Evolutionary conservation across 2,113 vertebrate species (phyloP).

Genomic region (Petromus typicus): DNA sequence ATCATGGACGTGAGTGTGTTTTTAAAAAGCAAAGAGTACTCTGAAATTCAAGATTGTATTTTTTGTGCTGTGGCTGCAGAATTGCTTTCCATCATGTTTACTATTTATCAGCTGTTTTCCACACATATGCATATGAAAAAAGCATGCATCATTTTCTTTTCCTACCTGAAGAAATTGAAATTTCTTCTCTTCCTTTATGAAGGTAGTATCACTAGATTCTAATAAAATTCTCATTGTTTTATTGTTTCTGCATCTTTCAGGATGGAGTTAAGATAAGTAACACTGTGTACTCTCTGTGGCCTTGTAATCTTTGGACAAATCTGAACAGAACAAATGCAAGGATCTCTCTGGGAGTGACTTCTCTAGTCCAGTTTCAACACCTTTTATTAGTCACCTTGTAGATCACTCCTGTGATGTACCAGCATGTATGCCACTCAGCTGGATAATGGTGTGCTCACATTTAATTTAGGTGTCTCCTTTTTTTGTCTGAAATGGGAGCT

Average conservation of each 20-base stretch:
- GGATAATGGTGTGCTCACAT: neutral
- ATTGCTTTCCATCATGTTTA: neutral
- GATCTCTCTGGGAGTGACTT: slow-evolving; percentile 36
- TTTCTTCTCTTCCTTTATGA: slow-evolving; percentile 20
- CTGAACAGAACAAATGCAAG: slow-evolving; percentile 60
- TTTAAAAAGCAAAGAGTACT: slow-evolving; percentile 58
- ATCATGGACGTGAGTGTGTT: slow-evolving; percentile 49
- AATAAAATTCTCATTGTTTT: slow-evolving; percentile 39
- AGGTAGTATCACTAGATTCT: slow-evolving; percentile 41
- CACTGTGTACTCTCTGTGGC: slow-evolving; percentile 21
- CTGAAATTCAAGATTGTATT: neutral
- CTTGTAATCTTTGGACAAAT: slow-evolving; percentile 56
- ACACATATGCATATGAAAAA: neutral
- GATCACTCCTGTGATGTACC: slow-evolving; percentile 32
- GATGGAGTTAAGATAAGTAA: slow-evolving; percentile 40
- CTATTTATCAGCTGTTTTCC: slow-evolving; percentile 3
- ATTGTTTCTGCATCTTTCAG: slow-evolving; percentile 34
- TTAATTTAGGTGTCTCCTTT: slow-evolving; percentile 39
- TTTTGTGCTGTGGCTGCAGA: slow-evolving; percentile 1
- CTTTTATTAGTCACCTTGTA: slow-evolving; percentile 20
- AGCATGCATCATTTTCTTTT: neutral
- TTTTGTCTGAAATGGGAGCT: neutral
- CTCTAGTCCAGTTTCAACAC: slow-evolving; percentile 7
- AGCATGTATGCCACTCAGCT: slow-evolving; percentile 7
- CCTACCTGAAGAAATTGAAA: neutral